phyloP scores from a whole-genome alignment of 2,888 invertebrate species.

The Spialia ferax region DNA sequence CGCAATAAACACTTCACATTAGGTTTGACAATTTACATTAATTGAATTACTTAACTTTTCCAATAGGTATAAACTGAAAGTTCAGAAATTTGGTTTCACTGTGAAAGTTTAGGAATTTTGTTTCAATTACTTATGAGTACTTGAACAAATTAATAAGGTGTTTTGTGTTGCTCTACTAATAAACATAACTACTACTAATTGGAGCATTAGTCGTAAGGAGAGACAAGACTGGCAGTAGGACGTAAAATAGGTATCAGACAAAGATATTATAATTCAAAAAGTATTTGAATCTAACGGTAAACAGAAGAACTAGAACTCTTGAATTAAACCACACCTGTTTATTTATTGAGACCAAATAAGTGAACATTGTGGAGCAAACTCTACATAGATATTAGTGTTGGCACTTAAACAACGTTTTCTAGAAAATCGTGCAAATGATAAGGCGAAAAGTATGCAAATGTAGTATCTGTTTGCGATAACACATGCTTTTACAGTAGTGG shows the following conservation, averaged over 20 bases:
- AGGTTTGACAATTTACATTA: conserved; percentile 1
- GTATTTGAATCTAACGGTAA: neutral
- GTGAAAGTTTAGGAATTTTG: neutral
- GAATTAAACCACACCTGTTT: neutral
- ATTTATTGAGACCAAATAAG: neutral
- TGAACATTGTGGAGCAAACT: conserved; percentile 27
- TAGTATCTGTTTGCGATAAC: conserved; percentile 30
- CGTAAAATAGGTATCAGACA: too few relatives aligned
- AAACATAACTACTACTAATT: too few relatives aligned
- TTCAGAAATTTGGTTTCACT: neutral
- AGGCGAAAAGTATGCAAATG: conserved; percentile 64
- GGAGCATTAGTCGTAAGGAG: too few relatives aligned
- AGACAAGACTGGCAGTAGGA: too few relatives aligned
- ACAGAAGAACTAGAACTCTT: neutral
- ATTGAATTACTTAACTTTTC: neutral
- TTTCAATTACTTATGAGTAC: neutral
- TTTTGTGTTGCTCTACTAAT: too few relatives aligned
- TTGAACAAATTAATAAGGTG: too few relatives aligned
- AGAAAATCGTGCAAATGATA: conserved; percentile 60
- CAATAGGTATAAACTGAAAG: neutral
- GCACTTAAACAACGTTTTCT: conserved; percentile 69
- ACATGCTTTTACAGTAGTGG: neutral
- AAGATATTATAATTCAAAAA: too few relatives aligned
- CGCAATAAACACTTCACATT: neutral
- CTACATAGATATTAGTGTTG: conserved; percentile 49